These are phyloP conservation scores for Amazona finschi DNA, from an alignment of 2,797 vertebrate genomes.

Conservation along the genomic window DNA sequence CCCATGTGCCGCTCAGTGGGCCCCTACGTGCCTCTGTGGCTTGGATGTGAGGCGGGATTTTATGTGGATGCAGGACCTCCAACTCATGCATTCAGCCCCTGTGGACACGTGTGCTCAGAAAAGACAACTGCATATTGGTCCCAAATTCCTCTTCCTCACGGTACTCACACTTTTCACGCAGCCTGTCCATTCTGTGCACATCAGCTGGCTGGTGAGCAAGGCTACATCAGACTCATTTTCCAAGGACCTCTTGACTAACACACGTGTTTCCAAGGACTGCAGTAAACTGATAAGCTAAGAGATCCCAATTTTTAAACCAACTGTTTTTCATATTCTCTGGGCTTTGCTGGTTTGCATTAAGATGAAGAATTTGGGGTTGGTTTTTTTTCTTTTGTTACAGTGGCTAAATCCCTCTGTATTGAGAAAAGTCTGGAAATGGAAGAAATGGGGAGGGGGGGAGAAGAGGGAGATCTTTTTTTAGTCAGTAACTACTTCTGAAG, in stretches of 20 bases:
- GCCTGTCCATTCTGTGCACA: constrained; percentile 97
- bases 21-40: constrained; percentile 96
- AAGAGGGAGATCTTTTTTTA: constrained; percentile 35
- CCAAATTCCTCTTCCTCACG: constrained; percentile 96
- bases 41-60: constrained; percentile 95
- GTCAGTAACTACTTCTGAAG: constrained; percentile 56
- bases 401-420: constrained; percentile 53
- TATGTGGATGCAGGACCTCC: constrained; percentile 95
- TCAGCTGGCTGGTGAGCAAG: constrained; percentile 91
- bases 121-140: constrained; percentile 97
- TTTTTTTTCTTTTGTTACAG: constrained; percentile 40
- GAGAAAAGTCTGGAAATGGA: constrained; percentile 61
- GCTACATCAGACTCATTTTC: constrained; percentile 97
- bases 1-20: constrained; percentile 96
- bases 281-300: constrained; percentile 75
- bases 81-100: constrained; percentile 93
- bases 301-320: constrained; percentile 66
- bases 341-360: constrained; percentile 78
- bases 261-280: constrained; percentile 49
- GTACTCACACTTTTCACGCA: constrained; percentile 97
- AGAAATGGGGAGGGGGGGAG: not conserved
- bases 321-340: constrained; percentile 71
- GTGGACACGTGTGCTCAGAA: constrained; percentile 96
- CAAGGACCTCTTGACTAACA: constrained; percentile 94
- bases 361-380: constrained; percentile 65